Conservation (phyloP, 2,113 vertebrate species). For the Lagopus muta region DNA sequence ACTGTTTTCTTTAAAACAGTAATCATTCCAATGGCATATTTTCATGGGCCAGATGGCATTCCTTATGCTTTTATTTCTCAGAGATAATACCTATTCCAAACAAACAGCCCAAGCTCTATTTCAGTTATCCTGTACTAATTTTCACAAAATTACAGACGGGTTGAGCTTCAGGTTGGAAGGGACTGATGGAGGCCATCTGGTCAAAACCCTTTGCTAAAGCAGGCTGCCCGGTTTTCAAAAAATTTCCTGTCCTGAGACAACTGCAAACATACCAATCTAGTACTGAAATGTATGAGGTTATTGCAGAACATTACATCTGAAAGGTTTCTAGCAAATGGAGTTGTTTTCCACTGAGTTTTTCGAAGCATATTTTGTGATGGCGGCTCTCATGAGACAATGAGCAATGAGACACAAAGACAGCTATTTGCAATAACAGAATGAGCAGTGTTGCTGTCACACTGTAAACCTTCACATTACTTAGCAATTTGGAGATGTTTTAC, state of each 20-base stretch:
- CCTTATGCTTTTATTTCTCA: slow-evolving; percentile 23
- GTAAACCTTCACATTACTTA: neutral
- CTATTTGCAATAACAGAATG: neutral
- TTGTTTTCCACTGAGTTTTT: neutral
- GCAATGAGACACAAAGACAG: neutral
- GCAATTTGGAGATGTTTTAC: neutral
- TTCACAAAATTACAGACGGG: neutral
- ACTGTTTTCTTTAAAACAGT: neutral
- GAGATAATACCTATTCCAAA: neutral
- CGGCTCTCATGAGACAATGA: neutral
- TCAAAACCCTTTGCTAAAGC: neutral
- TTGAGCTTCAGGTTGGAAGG: neutral
- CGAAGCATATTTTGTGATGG: neutral
- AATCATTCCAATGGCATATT: neutral
- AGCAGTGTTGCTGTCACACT: neutral
- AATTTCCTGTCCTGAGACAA: neutral
- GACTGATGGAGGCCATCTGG: neutral
- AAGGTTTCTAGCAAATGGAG: neutral
- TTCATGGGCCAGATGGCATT: neutral
- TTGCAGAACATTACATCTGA: neutral
- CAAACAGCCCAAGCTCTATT: neutral
- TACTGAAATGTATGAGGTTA: neutral
- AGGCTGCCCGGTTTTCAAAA: neutral
- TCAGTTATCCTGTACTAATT: neutral
- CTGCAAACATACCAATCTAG: neutral